A percentile compares a stretch with the other conserved stretches of the same genome.
Evolutionary conservation across 2,888 invertebrate genomes (phyloP).

Genomic region (Pardosa pseudoannulata): DNA sequence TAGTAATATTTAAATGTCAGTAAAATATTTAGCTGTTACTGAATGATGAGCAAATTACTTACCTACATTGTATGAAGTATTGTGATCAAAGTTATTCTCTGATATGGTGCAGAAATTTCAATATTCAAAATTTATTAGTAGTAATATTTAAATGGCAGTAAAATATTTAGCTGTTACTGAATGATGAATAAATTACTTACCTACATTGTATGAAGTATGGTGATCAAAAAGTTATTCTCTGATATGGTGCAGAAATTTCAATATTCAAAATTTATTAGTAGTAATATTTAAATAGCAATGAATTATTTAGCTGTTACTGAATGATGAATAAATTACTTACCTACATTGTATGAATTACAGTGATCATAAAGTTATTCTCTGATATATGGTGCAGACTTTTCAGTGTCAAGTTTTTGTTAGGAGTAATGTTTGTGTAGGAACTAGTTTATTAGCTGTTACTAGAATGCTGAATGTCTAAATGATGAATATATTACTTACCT

Average conservation of each 20-base stretch:
- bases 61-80: slow-evolving; percentile 20
- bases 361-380: neutral
- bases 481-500: slow-evolving; percentile 41
- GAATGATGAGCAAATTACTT: slow-evolving; percentile 28
- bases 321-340: slow-evolving; percentile 34
- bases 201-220: slow-evolving; percentile 13
- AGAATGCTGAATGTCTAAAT: neutral
- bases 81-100: neutral
- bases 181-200: slow-evolving; percentile 34
- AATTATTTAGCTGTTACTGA: neutral
- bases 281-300: neutral
- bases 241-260: neutral
- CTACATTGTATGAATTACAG: slow-evolving; percentile 13
- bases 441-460: no score
- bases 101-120: neutral
- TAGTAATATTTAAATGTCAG: no score
- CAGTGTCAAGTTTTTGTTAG: no score
- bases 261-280: no score
- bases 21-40: neutral
- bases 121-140: no score
- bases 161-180: neutral
- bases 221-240: neutral
- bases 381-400: no score
- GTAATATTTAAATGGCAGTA: no score
- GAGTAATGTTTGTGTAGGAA: no score